Evolutionary conservation across 2,888 invertebrate species (phyloP), one percentile per base, ranked within the genome.

Genomic region (Ganaspis brasiliensis): DNA sequence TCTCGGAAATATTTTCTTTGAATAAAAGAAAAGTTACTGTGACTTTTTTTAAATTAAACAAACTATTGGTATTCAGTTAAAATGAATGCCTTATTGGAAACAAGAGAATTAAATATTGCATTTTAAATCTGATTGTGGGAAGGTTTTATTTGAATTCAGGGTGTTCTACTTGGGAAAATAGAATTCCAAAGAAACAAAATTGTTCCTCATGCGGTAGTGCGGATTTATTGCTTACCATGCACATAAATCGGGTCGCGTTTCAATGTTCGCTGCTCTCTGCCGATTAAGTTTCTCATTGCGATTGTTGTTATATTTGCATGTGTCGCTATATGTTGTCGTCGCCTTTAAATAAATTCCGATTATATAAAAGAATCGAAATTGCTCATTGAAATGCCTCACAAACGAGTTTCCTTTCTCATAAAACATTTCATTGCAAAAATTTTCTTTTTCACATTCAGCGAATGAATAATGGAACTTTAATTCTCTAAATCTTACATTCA

Each of bases 181-280:
- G 35, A 19, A 61, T 61, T 61, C 61, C 19, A 61, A 61, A 35
- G n/a, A 61, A 61, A 61, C 35, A 61, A 35, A 37, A 61, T 61
- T 61, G 19, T 61, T 61, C 61, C 9, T 61, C 61, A 35, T 61
- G 61, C 12, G 61, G 61, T 61, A 35, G 57, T 45, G 37, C 59
- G 73, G 76, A 77, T 77, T 77, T 77, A 77, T 77, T 74, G 77
- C 77, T 71, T 73, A 59, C 73, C 37, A 57, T 45, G 71, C 70
- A 76, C 73, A 76, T 77, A 70, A 74, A 77, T 77, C 73, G 77
- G 77, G 63, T 74, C 77, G 52, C 59, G 37, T 49, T 73, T 77
- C 73, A 77, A 77, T 77, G 70, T 74, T 57, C 73, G 56, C 73
- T 77, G 59, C 67, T 57, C 73, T 56, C 73, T 35, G 52, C 49